Conservation (phyloP, 1,140 invertebrate species). For the Cephus cinctus region DNA sequence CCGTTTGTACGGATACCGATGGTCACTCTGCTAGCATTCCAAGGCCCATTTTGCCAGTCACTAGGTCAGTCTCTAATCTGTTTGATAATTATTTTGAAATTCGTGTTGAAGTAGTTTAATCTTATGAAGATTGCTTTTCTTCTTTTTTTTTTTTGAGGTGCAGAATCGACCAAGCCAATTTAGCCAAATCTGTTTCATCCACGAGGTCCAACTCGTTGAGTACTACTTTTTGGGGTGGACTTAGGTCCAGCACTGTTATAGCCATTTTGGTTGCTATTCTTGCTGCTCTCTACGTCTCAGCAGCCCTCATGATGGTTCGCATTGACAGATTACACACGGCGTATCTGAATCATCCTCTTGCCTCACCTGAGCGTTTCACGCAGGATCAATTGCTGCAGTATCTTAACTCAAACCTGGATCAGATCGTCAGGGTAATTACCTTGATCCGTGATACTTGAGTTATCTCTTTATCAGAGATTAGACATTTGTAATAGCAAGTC, state of each 20-base stretch:
- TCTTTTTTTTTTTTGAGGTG: not conserved
- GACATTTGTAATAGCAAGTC: not conserved
- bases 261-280: conserved; percentile 34
- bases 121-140: not conserved
- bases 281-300: conserved; percentile 46
- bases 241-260: conserved; percentile 36
- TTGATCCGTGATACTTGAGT: too few species aligned
- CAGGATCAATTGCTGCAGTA: conserved; percentile 48
- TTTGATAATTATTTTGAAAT: too few species aligned
- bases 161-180: conserved; percentile 20
- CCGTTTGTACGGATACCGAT: conserved; percentile 37
- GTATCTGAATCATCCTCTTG: conserved; percentile 49
- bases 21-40: conserved; percentile 26
- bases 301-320: conserved; percentile 50
- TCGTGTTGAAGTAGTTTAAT: too few species aligned
- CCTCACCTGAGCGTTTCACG: conserved; percentile 46
- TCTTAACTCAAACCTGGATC: conserved; percentile 49
- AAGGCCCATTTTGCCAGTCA: conserved; percentile 33
- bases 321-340: conserved; percentile 48
- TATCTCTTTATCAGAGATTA: too few species aligned
- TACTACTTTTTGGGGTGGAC: conserved; percentile 16
- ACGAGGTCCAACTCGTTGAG: not conserved
- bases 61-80: conserved; percentile 29
- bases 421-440: conserved; percentile 48
- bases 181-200: conserved; percentile 2